Conservation (phyloP, 2,113 vertebrate genomes). For the Leucoraja erinaceus region DNA sequence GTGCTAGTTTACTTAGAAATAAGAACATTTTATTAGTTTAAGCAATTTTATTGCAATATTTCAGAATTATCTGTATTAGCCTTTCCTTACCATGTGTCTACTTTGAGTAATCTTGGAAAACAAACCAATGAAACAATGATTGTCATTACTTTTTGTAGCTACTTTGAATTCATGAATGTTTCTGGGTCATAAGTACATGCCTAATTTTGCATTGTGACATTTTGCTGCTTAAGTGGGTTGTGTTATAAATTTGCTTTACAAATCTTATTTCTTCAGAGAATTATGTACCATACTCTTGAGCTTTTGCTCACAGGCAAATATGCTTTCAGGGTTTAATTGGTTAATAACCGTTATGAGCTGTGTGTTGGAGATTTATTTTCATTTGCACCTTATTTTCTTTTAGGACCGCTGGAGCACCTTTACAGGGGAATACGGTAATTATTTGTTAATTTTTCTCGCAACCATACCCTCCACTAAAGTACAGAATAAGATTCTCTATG, state of each 20-base stretch:
- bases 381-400: not conserved
- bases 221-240: not conserved
- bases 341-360: not conserved
- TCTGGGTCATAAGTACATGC: too few relatives aligned
- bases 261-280: not conserved
- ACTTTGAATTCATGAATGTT: not conserved
- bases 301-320: not conserved
- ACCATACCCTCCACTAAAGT: not conserved
- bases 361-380: not conserved
- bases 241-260: too few relatives aligned
- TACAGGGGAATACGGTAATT: constrained; percentile 20
- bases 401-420: not conserved
- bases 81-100: too few relatives aligned
- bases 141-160: not conserved
- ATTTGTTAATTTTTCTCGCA: too few relatives aligned
- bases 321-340: not conserved
- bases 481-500: not conserved
- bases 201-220: not conserved
- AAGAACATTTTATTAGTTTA: not conserved
- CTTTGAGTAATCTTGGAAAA: not conserved
- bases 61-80: not conserved
- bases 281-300: too few relatives aligned
- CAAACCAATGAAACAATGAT: not conserved
- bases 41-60: not conserved
- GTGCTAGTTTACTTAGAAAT: not conserved